These are phyloP conservation scores for Danionella cerebrum DNA, from an alignment of 2,113 vertebrate species.

Conservation along the genomic window DNA sequence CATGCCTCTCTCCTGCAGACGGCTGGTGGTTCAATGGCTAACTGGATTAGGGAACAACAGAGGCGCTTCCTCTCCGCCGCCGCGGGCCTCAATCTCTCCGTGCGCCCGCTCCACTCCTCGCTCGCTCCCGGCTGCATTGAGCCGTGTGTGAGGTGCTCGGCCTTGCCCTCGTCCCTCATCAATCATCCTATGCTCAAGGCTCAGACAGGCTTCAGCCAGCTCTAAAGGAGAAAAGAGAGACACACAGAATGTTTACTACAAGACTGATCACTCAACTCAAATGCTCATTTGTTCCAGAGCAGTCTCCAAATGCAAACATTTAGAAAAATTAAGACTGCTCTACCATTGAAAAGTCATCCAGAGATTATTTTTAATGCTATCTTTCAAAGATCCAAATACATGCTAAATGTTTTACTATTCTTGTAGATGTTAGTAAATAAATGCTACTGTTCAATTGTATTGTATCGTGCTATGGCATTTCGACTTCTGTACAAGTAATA, in stretches of 20 bases:
- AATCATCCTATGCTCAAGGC: conserved; percentile 92
- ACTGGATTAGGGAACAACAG: conserved; percentile 95
- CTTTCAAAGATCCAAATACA: no score
- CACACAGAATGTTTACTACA: conserved; percentile 47
- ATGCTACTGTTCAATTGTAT: no score
- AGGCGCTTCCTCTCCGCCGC: conserved; percentile 79
- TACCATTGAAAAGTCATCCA: no score
- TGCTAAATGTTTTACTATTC: no score
- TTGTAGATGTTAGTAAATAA: no score
- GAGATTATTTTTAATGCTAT: no score
- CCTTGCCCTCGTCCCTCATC: conserved; percentile 94
- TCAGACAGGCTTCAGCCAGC: conserved; percentile 85
- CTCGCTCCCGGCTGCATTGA: conserved; percentile 85
- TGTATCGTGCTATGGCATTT: no score
- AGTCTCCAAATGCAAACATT: conserved; percentile 16
- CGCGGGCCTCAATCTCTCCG: conserved; percentile 70
- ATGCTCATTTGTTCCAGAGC: not conserved
- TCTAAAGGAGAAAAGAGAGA: conserved; percentile 51
- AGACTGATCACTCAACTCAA: conserved; percentile 46
- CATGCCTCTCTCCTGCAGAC: conserved; percentile 68
- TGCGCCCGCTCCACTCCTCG: conserved; percentile 76
- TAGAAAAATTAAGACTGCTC: not conserved
- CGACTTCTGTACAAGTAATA: no score
- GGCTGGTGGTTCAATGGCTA: conserved; percentile 90
- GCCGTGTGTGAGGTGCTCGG: conserved; percentile 84